Evolutionary conservation across 2,888 invertebrate species (phyloP), one percentile per base, ranked within the genome.

Genomic region (Physocephala rufipes): DNA sequence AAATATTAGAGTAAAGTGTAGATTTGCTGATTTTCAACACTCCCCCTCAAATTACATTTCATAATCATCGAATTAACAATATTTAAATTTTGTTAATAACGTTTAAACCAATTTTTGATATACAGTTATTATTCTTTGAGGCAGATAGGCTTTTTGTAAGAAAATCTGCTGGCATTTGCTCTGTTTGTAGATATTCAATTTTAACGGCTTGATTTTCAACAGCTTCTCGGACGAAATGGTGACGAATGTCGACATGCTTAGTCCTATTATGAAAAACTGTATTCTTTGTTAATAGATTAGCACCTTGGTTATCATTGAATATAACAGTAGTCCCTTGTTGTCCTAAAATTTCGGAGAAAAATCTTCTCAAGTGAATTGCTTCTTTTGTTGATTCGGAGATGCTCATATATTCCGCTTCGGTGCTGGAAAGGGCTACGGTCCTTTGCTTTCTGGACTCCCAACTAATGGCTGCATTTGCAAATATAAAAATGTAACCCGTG

Each of bases 301-400:
- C 49, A 47, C 45, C 65, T 30, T 65, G 65, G 19, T 65, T 65
- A 26, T 64, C 64, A 43, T 64, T 64, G 21, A 26, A 64, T 19
- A 36, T 45, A 13, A 47, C 47, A 7, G 47, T 45, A n/a, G 13
- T 24, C 21, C 49, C n/a, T n/a, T 45, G 43, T n/a, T 9, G 19
- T 19, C 19, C 47, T 7, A 53, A 53, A 53, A 53, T 53, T 53
- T 53, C 53, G 12, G 53, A n/a, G n/a, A 53, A n/a, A 21, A 47
- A 47, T 21, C 47, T 19, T 49, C 65, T 47, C 65, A 65, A 49
- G 47, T 65, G 49, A 65, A 49, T 47, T 45, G 65, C 65, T 49
- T 65, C 65, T 21, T 47, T 65, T 65, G 65, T 30, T 45, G 16
- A 4, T 12, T 51, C 1, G 19, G 51, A 51, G 51, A 51, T 16